Base-by-base conservation (phyloP, 2,888 invertebrate genomes). In the Cerastis leucographa region DNA sequence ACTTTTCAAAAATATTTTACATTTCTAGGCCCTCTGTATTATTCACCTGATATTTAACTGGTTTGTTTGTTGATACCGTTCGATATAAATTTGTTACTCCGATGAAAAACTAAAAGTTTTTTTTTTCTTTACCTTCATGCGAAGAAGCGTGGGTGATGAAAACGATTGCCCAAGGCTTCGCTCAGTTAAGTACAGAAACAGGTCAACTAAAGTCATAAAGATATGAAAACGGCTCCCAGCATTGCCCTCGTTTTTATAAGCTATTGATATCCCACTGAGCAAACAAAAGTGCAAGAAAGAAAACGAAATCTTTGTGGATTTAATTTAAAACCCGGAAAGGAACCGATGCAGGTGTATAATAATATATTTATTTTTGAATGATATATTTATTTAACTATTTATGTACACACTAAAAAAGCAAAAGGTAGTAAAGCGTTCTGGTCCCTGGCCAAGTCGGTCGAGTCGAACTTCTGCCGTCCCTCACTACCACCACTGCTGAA, bases 161-260 rank as follows among this genome's bases (percentile, higher is more conserved):
- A 61, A 69, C 61, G n/a, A 49, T 56, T 19, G 54, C 66, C 75
- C 19, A 6, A 14, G 81, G 80, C 70, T 42, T 19, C 42, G 1
- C 46, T 42, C 54, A 56, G 66, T 70, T 70, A 14, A 44, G 25
- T 42, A 25, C 42, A 54, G 51, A 69, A 81, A 81, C 66, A 76
- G 80, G 70, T 81, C 61, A 80, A 73, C 61, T 51, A 19, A 59
- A 67, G 46, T 25, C 56, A 51, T 70, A 14, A 25, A 67, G 22
- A 62, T 54, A 25, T 66, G 65, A 66, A 70, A 54, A 70, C 65
- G 8, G 29, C 54, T 73, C 51, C 22, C 65, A 46, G 17, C 40
- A 42, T 61, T 40, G 8, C 14, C 59, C 54, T 56, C 59, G 2
- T 66, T 66, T 73, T 42, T 29, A 62, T 54, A 40, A 68, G 22